These are phyloP conservation scores for Calameuta idolon DNA, from an alignment of 2,888 invertebrate genomes.

Conservation along the genomic window DNA sequence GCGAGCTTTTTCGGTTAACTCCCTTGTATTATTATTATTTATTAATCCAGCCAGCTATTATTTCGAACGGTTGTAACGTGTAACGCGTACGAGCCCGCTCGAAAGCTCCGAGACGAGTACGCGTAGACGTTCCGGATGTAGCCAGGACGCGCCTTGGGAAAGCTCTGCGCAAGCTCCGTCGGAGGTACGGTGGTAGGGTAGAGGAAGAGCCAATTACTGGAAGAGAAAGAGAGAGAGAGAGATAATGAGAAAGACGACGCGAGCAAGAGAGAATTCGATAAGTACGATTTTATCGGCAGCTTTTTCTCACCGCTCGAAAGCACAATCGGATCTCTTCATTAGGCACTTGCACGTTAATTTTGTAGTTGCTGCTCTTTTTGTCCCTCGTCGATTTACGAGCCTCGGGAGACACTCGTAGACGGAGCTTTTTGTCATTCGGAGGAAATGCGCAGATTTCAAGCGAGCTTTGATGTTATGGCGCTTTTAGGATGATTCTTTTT, in stretches of 20 bases:
- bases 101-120: conserved; percentile 35
- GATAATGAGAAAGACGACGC: neutral
- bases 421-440: neutral
- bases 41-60: neutral
- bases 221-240: neutral
- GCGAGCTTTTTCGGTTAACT: neutral
- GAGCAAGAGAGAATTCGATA: neutral
- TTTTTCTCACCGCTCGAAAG: neutral
- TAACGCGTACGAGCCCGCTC: conserved; percentile 23
- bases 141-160: conserved; percentile 44
- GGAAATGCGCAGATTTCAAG: neutral
- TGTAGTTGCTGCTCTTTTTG: neutral
- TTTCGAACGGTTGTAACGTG: neutral
- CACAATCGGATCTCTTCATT: neutral
- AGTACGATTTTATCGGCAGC: neutral
- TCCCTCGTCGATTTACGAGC: neutral
- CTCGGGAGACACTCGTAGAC: no score
- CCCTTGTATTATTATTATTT: neutral
- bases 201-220: neutral
- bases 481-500: neutral
- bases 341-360: neutral
- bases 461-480: neutral
- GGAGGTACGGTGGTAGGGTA: neutral
- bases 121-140: conserved; percentile 21
- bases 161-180: conserved; percentile 50